A percentile compares a stretch with the other conserved stretches of the same genome.
Evolutionary conservation across 2,888 invertebrate species (phyloP).

Genomic region (Diarsia brunnea): DNA sequence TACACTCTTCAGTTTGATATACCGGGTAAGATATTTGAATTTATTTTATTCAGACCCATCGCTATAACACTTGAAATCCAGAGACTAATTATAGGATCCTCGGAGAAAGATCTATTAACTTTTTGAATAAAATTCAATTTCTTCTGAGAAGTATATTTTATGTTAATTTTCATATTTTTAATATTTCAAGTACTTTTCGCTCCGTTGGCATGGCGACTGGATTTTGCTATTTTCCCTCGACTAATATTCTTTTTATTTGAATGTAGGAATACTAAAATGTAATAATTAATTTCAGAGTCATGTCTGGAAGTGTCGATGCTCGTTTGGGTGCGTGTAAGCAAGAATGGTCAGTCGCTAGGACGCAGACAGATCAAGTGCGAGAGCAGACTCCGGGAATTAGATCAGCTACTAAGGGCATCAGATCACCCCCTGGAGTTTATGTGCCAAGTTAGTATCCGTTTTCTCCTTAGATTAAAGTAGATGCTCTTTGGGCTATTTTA

Average conservation of each 20-base stretch:
- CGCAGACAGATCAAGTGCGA: slow-evolving; percentile 97
- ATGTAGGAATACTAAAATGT: background rate
- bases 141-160: background rate
- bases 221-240: too few relatives aligned
- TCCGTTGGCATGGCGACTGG: background rate
- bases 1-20: slow-evolving; percentile 96
- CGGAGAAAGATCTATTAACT: background rate
- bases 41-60: background rate
- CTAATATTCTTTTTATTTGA: background rate
- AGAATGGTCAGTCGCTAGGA: slow-evolving; percentile 95
- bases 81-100: background rate
- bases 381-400: slow-evolving; percentile 95
- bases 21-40: slow-evolving; percentile 89
- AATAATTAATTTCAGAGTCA: slow-evolving; percentile 88
- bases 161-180: background rate
- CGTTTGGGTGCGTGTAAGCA: slow-evolving; percentile 95
- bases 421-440: slow-evolving; percentile 96
- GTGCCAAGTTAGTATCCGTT: slow-evolving; percentile 93
- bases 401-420: slow-evolving; percentile 94
- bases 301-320: slow-evolving; percentile 96
- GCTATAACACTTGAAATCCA: background rate
- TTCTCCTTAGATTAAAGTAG: background rate
- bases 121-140: background rate
- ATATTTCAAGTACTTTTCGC: slow-evolving; percentile 6
- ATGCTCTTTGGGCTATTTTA: background rate